phyloP scores from a whole-genome alignment of 2,113 vertebrate species.

The Lipophrys pholis region DNA sequence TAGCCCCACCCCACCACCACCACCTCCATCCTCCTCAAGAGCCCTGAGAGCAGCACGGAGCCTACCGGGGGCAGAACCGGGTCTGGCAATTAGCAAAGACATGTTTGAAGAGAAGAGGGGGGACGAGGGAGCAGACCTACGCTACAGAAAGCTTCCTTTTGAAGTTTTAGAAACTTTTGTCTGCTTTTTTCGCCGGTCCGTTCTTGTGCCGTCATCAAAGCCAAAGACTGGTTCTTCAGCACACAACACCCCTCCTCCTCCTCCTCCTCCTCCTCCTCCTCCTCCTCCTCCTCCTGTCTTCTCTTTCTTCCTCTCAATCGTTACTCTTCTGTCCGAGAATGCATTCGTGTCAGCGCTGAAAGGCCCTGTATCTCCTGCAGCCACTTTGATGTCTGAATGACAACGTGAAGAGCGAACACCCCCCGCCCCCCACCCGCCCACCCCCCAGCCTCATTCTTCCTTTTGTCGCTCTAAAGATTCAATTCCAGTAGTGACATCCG shows the following conservation, averaged over 20 bases:
- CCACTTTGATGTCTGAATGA: slow-evolving; percentile 76
- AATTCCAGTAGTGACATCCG: slow-evolving; percentile 62
- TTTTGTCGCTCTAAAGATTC: slow-evolving; percentile 48
- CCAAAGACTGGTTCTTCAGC: slow-evolving; percentile 67
- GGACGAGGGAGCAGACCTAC: slow-evolving; percentile 55
- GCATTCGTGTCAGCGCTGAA: slow-evolving; percentile 63
- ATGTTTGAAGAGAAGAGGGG: slow-evolving; percentile 77
- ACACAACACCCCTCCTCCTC: slow-evolving; percentile 53
- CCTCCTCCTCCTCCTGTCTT: slow-evolving; percentile 52
- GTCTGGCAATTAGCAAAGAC: slow-evolving; percentile 88
- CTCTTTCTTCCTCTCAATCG: slow-evolving; percentile 45
- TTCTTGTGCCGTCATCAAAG: slow-evolving; percentile 71
- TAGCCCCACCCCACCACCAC: slow-evolving; percentile 45
- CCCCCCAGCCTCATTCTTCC: slow-evolving; percentile 13
- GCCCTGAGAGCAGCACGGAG: slow-evolving; percentile 71
- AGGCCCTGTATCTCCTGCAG: slow-evolving; percentile 60
- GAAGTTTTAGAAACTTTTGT: slow-evolving; percentile 84
- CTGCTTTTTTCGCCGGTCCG: slow-evolving; percentile 53
- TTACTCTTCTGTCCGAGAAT: slow-evolving; percentile 54
- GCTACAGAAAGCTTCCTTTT: slow-evolving; percentile 76
- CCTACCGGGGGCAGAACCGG: slow-evolving; percentile 65
- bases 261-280: slow-evolving; percentile 46
- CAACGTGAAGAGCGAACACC: slow-evolving; percentile 61
- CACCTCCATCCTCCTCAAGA: slow-evolving; percentile 50
- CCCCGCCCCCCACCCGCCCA: not conserved